Percentiles rank a stretch among this genome's conserved stretches.
phyloP scores from a whole-genome alignment of 2,797 vertebrate species.

The Moxostoma hubbsi region DNA sequence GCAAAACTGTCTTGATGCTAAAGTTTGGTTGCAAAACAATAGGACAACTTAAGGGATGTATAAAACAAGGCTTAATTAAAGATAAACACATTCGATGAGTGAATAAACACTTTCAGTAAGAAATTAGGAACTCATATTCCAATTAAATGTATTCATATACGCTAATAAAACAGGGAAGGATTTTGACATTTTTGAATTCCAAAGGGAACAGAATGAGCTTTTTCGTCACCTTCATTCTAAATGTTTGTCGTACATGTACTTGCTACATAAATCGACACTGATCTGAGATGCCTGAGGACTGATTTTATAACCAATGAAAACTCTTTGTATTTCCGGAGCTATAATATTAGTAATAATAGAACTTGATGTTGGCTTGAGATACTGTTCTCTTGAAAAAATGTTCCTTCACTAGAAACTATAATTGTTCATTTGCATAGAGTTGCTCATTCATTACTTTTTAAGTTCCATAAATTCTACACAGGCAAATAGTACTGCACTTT shows the following conservation, averaged over 20 bases:
- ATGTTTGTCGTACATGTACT: background rate
- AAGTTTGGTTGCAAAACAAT: background rate
- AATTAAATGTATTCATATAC: no score
- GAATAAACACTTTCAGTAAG: no score
- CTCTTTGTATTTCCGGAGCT: background rate
- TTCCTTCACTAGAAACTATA: background rate
- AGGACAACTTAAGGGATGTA: background rate
- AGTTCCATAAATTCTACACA: no score
- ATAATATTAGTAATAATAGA: background rate
- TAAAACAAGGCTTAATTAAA: background rate
- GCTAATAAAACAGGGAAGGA: background rate
- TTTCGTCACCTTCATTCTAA: background rate
- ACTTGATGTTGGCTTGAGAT: background rate
- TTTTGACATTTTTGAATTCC: background rate
- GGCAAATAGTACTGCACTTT: no score
- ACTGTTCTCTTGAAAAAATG: background rate
- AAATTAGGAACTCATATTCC: no score
- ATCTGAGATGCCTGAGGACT: background rate
- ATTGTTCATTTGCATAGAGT: background rate
- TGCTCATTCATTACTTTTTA: background rate
- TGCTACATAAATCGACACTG: background rate
- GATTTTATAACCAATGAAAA: background rate
- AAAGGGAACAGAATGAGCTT: background rate
- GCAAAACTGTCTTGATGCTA: conserved; percentile 14
- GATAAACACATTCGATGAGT: no score